Conservation (phyloP, 2,888 invertebrate species). For the Pristionchus japonicus region DNA sequence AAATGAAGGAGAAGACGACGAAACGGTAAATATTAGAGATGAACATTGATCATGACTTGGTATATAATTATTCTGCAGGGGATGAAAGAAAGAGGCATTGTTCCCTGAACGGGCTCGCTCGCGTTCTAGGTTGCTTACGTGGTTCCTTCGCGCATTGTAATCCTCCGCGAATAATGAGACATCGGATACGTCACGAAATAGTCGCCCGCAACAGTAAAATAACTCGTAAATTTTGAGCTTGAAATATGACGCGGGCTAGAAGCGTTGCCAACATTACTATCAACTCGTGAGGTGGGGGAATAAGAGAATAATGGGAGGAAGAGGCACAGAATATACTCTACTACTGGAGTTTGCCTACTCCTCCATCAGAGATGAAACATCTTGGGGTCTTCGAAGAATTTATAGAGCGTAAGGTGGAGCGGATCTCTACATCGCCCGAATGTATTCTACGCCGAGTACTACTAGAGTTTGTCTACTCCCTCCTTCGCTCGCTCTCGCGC, state of each 20-base stretch:
- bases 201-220: neutral
- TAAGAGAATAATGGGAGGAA: neutral
- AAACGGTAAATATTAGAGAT: constrained; percentile 22
- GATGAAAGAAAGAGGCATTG: neutral
- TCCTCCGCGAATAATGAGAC: neutral
- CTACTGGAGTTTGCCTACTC: neutral
- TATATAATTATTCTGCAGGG: neutral
- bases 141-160: neutral
- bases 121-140: neutral
- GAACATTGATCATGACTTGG: neutral
- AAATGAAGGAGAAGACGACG: neutral
- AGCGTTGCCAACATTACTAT: neutral
- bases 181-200: neutral
- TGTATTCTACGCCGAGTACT: neutral
- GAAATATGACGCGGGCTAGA: neutral
- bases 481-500: no score
- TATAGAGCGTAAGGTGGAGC: neutral
- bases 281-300: neutral
- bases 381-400: neutral
- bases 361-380: neutral
- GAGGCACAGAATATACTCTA: neutral
- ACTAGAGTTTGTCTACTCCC: constrained; percentile 8
- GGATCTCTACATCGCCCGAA: neutral
- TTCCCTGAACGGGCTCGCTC: neutral
- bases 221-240: neutral